A percentile compares a stretch with the other conserved stretches of the same genome.
These are phyloP conservation scores for Drosophila varians DNA, from an alignment of 1,140 invertebrate species.

Conservation along the genomic window DNA sequence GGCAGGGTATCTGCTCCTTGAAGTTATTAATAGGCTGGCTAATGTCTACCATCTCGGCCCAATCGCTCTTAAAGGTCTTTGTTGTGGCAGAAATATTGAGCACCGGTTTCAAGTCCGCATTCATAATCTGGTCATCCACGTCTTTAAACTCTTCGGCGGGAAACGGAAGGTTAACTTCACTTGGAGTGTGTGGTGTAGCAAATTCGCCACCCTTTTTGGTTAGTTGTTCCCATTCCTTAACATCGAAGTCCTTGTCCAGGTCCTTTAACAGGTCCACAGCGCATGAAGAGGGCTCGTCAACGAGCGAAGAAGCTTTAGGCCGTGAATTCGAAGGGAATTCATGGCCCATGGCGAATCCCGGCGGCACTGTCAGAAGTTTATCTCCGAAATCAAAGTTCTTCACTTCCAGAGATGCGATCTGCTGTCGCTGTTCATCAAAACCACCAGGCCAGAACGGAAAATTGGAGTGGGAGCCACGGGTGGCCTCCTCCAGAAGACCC, in stretches of 20 bases:
- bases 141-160: conserved; percentile 62
- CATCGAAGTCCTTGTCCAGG: conserved; percentile 74
- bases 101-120: conserved; percentile 83
- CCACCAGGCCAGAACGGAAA: conserved; percentile 92
- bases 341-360: conserved; percentile 87
- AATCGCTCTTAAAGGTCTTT: conserved; percentile 86
- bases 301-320: neutral
- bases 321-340: conserved; percentile 77
- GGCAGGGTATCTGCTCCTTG: conserved; percentile 91
- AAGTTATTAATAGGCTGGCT: conserved; percentile 92
- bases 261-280: conserved; percentile 71
- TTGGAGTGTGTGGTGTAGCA: too few relatives aligned
- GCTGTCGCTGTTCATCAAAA: conserved; percentile 86
- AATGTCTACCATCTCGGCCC: conserved; percentile 94
- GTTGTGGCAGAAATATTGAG: conserved; percentile 84
- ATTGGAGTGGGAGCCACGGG: conserved; percentile 89
- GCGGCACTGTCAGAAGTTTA: conserved; percentile 86
- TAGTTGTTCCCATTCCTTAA: conserved; percentile 74
- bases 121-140: conserved; percentile 76
- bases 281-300: neutral
- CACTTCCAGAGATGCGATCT: conserved; percentile 63
- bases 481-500: conserved; percentile 84
- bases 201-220: neutral
- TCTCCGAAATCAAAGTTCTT: conserved; percentile 84
- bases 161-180: conserved; percentile 6